These are phyloP conservation scores for Vanessa atalanta DNA, from an alignment of 1,140 invertebrate genomes.

Conservation along the genomic window DNA sequence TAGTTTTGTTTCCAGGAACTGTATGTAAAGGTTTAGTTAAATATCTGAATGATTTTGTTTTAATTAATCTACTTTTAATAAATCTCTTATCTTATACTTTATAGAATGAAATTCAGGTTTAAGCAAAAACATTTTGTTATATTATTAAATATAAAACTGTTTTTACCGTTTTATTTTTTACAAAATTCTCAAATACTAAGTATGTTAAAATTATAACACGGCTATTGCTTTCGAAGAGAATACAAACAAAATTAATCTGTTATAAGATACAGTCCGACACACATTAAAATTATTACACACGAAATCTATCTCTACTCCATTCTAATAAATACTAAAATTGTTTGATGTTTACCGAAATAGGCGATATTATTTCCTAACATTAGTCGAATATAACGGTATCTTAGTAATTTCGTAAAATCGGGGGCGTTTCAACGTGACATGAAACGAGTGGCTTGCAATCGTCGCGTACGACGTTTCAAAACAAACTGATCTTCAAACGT, in stretches of 20 bases:
- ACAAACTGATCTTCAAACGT: constrained; percentile 67
- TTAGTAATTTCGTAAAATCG: constrained; percentile 35
- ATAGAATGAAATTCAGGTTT: too few relatives aligned
- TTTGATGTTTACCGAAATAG: background rate
- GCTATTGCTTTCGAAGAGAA: background rate
- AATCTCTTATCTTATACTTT: too few relatives aligned
- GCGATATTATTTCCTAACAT: constrained; percentile 22
- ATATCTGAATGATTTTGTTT: too few relatives aligned
- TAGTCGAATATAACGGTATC: constrained; percentile 23
- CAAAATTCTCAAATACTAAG: background rate
- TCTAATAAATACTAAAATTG: constrained; percentile 8
- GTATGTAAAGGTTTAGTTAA: too few relatives aligned
- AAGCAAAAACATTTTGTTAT: too few relatives aligned
- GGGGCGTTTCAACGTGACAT: constrained; percentile 49
- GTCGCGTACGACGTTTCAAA: constrained; percentile 71
- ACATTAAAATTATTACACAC: background rate
- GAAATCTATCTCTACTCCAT: background rate
- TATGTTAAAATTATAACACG: constrained; percentile 7
- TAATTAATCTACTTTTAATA: too few relatives aligned
- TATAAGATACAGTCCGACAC: background rate
- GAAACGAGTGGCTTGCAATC: constrained; percentile 60
- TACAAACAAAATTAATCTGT: constrained; percentile 11
- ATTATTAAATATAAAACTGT: too few relatives aligned
- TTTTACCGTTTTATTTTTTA: background rate
- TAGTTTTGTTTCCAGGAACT: too few relatives aligned